Base-by-base conservation (phyloP, 2,888 invertebrate species). In the Lamellibrachia satsuma region DNA sequence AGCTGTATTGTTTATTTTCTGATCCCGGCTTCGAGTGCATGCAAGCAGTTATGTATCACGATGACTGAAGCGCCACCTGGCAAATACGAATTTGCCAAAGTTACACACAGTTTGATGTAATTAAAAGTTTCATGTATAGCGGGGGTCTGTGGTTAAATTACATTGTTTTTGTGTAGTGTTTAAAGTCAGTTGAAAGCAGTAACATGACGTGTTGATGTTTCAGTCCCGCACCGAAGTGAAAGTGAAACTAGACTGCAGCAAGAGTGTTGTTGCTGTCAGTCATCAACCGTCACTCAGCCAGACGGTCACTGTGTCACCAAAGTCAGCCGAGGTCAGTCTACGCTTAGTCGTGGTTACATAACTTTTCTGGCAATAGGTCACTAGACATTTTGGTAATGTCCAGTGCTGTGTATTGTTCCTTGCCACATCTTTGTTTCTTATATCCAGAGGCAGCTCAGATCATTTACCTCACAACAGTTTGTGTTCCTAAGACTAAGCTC, bases 191-290 rank as follows among this genome's bases (percentile, higher is more conserved):
- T 92, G 27, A 91, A 52, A 15, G 27, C 51, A 9, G 39, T 55
- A 15, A 52, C 22, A 91, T n/a, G 57, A 60, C 55, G 93, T 11
- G 93, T 92, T 92, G 7, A 90, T 90, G 39, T 95, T 95, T 75
- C 95, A 96, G 96, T 95, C 95, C 7, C 94, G 94, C 92, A 95
- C 94, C 75, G 94, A 93, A 90, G 94, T 95, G 39, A 94, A 93
- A 11, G 93, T 96, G 39, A 93, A 94, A 57, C 92, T 96, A 52
- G 96, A 96, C 94, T 96, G 96, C 93, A 94, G 93, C 52, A 93
- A 93, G 91, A 95, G 95, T 93, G 93, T 93, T 55, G 95, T 95
- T 92, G 94, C 94, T 39, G 93, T 94, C 92, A 95, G 95, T 92
- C 95, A 95, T 93, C 93, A 93, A 39, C 94, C 93, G 52, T 93